Evolutionary conservation across 2,113 vertebrate species (phyloP).

Genomic region (Anolis carolinensis): DNA sequence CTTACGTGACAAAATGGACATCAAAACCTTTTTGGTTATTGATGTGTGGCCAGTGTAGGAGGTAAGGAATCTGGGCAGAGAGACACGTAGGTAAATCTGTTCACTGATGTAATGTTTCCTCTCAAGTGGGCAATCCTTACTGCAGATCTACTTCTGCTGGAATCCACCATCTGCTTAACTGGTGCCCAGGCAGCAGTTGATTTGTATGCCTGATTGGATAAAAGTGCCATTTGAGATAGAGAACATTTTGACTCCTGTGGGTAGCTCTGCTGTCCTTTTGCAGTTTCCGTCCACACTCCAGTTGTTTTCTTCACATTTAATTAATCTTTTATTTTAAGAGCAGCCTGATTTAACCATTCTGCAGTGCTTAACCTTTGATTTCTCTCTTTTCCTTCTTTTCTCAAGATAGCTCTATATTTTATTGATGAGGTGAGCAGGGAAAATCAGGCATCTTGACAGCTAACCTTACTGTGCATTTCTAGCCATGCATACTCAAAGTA

Average conservation of each 20-base stretch:
- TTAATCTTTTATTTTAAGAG: slow-evolving; percentile 50
- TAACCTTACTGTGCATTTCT: neutral
- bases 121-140: slow-evolving; percentile 26
- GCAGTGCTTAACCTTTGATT: slow-evolving; percentile 27
- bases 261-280: neutral
- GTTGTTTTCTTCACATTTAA: slow-evolving; percentile 53
- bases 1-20: slow-evolving; percentile 69
- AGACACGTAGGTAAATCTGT: slow-evolving; percentile 54
- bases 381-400: neutral
- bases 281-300: slow-evolving; percentile 49
- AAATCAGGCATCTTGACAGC: neutral
- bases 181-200: slow-evolving; percentile 42
- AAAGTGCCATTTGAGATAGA: slow-evolving; percentile 54
- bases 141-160: slow-evolving; percentile 42
- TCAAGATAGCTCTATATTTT: slow-evolving; percentile 20
- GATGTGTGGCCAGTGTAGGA: slow-evolving; percentile 67
- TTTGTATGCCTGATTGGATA: slow-evolving; percentile 61
- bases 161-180: slow-evolving; percentile 61
- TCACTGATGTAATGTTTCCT: slow-evolving; percentile 50
- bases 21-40: slow-evolving; percentile 77
- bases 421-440: slow-evolving; percentile 16
- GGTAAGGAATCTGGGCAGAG: slow-evolving; percentile 18
- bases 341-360: slow-evolving; percentile 43
- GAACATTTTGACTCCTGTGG: slow-evolving; percentile 42
- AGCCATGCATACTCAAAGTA: neutral